phyloP scores from a whole-genome alignment of 2,113 vertebrate species.

The Coptodon rendalli region DNA sequence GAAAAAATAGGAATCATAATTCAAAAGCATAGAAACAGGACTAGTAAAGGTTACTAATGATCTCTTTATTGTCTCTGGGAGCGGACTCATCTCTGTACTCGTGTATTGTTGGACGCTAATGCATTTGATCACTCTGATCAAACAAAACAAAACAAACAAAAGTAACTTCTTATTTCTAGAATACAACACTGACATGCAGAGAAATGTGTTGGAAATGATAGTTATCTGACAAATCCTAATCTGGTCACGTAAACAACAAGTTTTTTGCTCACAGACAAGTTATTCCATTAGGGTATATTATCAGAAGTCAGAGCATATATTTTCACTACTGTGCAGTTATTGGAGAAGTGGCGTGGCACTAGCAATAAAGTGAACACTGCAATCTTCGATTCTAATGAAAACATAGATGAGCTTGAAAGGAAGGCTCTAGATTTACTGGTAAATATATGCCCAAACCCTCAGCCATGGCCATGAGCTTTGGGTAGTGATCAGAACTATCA shows the following conservation, averaged over 20 bases:
- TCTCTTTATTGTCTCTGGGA: background rate
- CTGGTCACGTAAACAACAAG: background rate
- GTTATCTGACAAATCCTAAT: background rate
- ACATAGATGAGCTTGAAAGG: background rate
- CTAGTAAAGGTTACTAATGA: background rate
- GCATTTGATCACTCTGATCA: rapidly evolving
- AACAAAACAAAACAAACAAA: background rate
- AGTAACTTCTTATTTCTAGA: background rate
- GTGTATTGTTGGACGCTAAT: rapidly evolving
- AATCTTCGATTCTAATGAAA: background rate
- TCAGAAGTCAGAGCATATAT: background rate
- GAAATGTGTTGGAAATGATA: background rate
- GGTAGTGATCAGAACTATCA: background rate
- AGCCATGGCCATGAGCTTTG: rapidly evolving
- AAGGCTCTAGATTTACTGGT: background rate
- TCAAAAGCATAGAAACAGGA: background rate
- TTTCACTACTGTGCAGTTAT: background rate
- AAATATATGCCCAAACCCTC: background rate
- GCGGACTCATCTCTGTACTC: rapidly evolving
- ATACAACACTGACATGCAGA: background rate
- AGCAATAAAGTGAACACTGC: background rate
- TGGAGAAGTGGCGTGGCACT: rapidly evolving
- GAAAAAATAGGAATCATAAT: background rate
- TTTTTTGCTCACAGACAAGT: background rate
- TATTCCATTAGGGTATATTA: background rate